Conservation (phyloP, 2,888 invertebrate species). For the Lasiommata megera region DNA sequence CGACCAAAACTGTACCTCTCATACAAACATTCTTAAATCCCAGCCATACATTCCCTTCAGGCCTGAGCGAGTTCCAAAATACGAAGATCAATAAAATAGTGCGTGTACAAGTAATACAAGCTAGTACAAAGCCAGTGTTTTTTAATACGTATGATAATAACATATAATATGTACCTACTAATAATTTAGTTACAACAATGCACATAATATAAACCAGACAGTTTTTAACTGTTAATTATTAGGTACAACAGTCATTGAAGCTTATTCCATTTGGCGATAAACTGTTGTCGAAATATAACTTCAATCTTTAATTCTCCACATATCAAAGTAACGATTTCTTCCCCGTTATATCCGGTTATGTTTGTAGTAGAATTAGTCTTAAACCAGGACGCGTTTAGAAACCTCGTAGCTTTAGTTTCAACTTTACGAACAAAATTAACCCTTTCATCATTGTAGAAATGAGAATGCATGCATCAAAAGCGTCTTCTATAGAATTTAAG, state of each 20-base stretch:
- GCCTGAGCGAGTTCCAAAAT: conserved; percentile 64
- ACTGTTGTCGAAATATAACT: neutral
- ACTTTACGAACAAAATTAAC: too few relatives aligned
- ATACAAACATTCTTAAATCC: conserved; percentile 49
- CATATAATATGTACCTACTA: too few relatives aligned
- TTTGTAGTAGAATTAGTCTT: too few relatives aligned
- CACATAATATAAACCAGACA: conserved; percentile 6
- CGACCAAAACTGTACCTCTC: conserved; percentile 42
- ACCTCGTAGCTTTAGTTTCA: too few relatives aligned
- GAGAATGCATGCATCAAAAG: too few relatives aligned
- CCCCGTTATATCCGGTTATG: too few relatives aligned
- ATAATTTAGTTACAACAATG: conserved; percentile 7
- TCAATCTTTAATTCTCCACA: neutral
- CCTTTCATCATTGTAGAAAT: too few relatives aligned
- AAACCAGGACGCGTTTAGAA: too few relatives aligned
- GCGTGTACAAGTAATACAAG: conserved; percentile 69
- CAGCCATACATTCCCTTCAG: conserved; percentile 49
- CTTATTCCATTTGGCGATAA: neutral
- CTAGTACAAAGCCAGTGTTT: conserved; percentile 50
- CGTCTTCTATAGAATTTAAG: too few relatives aligned
- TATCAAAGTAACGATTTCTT: too few relatives aligned
- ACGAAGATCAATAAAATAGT: conserved; percentile 65
- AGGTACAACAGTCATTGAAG: conserved; percentile 1
- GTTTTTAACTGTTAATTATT: neutral
- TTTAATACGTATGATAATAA: neutral